Evolutionary conservation across 1,140 invertebrate species (phyloP).

Genomic region (Delia radicum): DNA sequence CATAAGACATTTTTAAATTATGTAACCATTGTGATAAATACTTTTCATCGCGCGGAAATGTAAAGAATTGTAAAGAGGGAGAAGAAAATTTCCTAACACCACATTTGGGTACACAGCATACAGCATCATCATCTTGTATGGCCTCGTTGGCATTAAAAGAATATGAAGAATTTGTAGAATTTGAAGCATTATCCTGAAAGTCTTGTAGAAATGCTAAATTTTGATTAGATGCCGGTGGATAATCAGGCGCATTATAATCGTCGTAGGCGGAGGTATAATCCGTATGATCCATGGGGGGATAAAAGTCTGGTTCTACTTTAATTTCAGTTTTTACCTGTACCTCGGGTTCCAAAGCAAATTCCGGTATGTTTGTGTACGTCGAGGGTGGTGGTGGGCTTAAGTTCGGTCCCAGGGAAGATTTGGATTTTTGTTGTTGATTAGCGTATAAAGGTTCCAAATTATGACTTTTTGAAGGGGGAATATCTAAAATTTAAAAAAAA

Average conservation of each 20-base stretch:
- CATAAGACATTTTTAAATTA: constrained; percentile 47
- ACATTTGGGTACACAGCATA: constrained; percentile 49
- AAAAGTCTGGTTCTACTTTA: constrained; percentile 38
- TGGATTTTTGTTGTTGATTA: constrained; percentile 31
- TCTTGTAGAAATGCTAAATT: neutral
- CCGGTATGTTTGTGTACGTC: constrained; percentile 28
- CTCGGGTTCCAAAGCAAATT: constrained; percentile 25
- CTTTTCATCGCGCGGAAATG: constrained; percentile 50
- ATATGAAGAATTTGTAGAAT: constrained; percentile 1
- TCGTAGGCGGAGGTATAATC: neutral
- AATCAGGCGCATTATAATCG: neutral
- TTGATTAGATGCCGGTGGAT: neutral
- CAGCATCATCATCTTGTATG: constrained; percentile 37
- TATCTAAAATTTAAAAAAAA: neutral
- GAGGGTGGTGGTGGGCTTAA: constrained; percentile 35
- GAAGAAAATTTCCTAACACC: constrained; percentile 49
- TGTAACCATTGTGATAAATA: constrained; percentile 51
- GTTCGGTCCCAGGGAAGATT: constrained; percentile 20
- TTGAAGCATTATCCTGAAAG: constrained; percentile 6
- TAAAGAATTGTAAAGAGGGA: constrained; percentile 49
- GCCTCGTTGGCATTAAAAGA: constrained; percentile 9
- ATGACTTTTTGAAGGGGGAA: neutral
- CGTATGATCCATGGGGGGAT: constrained; percentile 6
- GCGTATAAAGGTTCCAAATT: neutral
- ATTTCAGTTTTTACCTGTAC: constrained; percentile 36